phyloP scores from a whole-genome alignment of 2,888 invertebrate species.

The Conus canariensis region DNA sequence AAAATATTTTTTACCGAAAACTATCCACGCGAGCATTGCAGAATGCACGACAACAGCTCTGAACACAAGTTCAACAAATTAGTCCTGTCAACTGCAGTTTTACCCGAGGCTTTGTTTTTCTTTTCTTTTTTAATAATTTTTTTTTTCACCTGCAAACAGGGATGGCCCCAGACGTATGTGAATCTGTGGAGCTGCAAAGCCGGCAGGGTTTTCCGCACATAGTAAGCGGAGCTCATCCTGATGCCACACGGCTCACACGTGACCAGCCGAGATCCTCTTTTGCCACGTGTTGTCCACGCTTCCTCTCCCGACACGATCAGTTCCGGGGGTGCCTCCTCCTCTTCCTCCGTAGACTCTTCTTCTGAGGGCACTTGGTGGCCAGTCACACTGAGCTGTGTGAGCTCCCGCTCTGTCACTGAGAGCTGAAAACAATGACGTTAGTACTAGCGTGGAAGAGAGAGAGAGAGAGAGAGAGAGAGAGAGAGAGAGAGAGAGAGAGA shows the following conservation, averaged over 20 bases:
- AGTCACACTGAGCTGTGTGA: background rate
- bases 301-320: background rate
- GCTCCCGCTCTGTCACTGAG: background rate
- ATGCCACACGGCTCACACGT: background rate
- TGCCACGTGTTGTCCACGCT: too few relatives aligned
- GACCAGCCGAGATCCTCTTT: background rate
- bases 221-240: background rate
- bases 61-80: too few relatives aligned
- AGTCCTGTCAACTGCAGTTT: too few relatives aligned
- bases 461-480: conserved; percentile 2
- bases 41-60: too few relatives aligned
- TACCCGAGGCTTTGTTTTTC: too few relatives aligned
- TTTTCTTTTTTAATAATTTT: too few relatives aligned
- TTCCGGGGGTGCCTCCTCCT: background rate
- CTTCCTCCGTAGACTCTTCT: background rate
- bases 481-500: conserved; percentile 8
- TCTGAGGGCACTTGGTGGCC: background rate
- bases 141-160: background rate
- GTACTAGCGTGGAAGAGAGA: background rate
- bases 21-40: too few relatives aligned
- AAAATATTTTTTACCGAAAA: too few relatives aligned
- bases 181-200: conserved; percentile 17
- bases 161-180: conserved; percentile 22
- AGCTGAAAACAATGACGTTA: background rate
- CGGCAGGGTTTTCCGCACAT: background rate